Percentiles rank a stretch among this genome's conserved stretches.
Evolutionary conservation across 2,888 invertebrate genomes (phyloP).

Genomic region (Cybosia mesomella): DNA sequence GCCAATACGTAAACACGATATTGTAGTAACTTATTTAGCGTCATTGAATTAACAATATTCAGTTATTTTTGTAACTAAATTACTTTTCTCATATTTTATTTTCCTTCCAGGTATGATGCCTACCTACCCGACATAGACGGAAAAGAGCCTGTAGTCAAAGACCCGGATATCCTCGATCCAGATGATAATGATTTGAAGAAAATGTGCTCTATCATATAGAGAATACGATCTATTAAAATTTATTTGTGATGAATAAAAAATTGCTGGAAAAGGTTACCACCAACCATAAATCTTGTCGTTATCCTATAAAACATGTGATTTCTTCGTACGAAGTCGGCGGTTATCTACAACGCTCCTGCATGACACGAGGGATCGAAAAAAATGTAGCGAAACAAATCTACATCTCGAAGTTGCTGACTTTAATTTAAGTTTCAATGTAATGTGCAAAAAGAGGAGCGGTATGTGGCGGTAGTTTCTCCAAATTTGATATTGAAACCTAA

Average conservation of each 20-base stretch:
- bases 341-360: background rate
- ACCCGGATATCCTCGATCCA: conserved; percentile 46
- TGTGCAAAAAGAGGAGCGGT: background rate
- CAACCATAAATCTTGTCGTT: background rate
- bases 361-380: background rate
- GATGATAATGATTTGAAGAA: conserved; percentile 82
- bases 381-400: background rate
- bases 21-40: too few species aligned
- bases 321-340: background rate
- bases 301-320: background rate
- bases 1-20: too few species aligned
- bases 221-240: conserved; percentile 7
- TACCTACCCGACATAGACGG: conserved; percentile 60
- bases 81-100: background rate
- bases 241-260: background rate
- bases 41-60: too few species aligned
- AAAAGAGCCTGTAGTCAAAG: conserved; percentile 43
- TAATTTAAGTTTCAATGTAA: background rate
- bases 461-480: background rate
- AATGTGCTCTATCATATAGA: conserved; percentile 82
- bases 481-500: background rate
- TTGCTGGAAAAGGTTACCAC: background rate
- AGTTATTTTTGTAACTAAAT: too few species aligned
- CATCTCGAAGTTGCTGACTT: background rate
- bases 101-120: conserved; percentile 30